Percentiles rank a stretch among this genome's conserved stretches.
Evolutionary conservation across 2,888 invertebrate genomes (phyloP).

Genomic region (Gastrophysa polygoni): DNA sequence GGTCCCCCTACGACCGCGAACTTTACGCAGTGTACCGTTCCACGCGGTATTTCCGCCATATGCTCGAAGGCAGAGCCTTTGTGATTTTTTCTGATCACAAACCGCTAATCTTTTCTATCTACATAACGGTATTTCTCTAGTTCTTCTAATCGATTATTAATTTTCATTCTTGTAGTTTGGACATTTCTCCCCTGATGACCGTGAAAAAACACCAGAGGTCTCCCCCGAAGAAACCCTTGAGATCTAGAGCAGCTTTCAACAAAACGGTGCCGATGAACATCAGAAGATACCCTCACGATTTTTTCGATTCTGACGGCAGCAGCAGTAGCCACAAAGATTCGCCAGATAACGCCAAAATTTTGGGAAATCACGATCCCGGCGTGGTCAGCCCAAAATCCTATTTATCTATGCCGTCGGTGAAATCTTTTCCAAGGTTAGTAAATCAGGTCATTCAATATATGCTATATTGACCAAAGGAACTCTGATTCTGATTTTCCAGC

Average conservation of each 20-base stretch:
- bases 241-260: constrained; percentile 53
- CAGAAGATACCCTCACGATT: constrained; percentile 42
- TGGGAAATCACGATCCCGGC: constrained; percentile 50
- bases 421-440: constrained; percentile 77
- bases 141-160: too few relatives aligned
- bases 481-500: neutral
- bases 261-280: constrained; percentile 51
- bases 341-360: constrained; percentile 44
- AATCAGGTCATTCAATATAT: too few relatives aligned
- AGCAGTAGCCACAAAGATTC: constrained; percentile 48
- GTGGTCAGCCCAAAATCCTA: constrained; percentile 72
- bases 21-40: too few relatives aligned
- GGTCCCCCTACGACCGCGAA: too few relatives aligned
- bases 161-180: constrained; percentile 53
- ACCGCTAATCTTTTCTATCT: too few relatives aligned
- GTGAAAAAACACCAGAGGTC: constrained; percentile 47
- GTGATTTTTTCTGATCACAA: too few relatives aligned
- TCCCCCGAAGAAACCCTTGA: constrained; percentile 46
- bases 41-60: too few relatives aligned
- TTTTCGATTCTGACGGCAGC: constrained; percentile 52
- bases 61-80: too few relatives aligned
- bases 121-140: too few relatives aligned
- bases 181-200: constrained; percentile 55
- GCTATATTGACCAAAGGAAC: neutral
- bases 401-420: constrained; percentile 85